Evolutionary conservation across 2,797 vertebrate genomes (phyloP).

Genomic region (Coranthus polyacanthus): DNA sequence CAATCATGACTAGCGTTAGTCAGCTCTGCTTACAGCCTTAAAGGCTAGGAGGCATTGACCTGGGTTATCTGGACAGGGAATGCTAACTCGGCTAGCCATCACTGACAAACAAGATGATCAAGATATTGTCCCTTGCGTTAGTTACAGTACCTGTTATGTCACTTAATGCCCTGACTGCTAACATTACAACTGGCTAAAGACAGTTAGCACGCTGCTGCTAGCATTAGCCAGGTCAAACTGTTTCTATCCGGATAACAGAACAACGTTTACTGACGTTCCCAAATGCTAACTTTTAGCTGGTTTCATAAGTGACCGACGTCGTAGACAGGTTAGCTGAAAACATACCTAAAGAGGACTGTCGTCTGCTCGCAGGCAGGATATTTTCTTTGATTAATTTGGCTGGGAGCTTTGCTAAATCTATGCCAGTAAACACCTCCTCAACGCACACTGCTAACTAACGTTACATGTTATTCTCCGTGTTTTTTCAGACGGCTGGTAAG

Average conservation of each 20-base stretch:
- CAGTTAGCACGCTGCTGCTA: conserved; percentile 13
- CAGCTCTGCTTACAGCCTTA: background rate
- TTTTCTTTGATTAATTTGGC: conserved; percentile 12
- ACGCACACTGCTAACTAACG: conserved; percentile 38
- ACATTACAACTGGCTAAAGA: background rate
- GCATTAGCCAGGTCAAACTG: conserved; percentile 52
- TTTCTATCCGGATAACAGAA: conserved; percentile 17
- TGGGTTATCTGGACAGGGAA: background rate
- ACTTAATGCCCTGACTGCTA: background rate
- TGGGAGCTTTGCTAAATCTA: conserved; percentile 15
- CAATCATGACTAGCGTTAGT: conserved; percentile 1
- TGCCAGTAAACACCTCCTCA: conserved; percentile 18
- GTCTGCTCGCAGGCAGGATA: conserved; percentile 1
- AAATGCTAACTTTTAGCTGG: conserved; percentile 12
- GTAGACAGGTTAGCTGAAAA: background rate
- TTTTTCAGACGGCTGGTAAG: background rate
- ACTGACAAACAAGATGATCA: background rate
- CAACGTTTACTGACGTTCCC: conserved; percentile 16
- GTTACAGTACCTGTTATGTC: conserved; percentile 3
- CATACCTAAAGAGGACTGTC: conserved; percentile 51
- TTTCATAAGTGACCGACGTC: background rate
- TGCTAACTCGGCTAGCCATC: conserved; percentile 23
- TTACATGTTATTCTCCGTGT: conserved; percentile 16
- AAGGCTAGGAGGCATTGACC: background rate
- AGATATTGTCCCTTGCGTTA: background rate